Evolutionary conservation across 1,140 invertebrate species (phyloP).

Genomic region (Pogonus chalceus): DNA sequence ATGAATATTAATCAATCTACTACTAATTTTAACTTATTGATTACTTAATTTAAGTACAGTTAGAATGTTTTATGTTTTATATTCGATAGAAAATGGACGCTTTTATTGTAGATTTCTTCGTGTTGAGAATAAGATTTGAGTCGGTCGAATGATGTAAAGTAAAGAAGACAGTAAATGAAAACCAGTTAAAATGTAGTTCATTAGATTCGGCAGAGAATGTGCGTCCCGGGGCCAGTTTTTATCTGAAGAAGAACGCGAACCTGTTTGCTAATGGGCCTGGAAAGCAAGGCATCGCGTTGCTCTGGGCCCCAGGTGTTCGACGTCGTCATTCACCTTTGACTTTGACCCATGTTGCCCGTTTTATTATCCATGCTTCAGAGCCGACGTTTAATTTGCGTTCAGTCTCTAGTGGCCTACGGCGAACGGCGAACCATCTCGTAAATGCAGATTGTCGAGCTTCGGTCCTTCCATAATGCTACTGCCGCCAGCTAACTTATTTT

Average conservation of each 20-base stretch:
- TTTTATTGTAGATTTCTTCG: too few relatives aligned
- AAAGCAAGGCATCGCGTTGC: not conserved
- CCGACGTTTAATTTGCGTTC: constrained; percentile 4
- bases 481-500: too few relatives aligned
- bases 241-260: not conserved
- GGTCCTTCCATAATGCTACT: too few relatives aligned
- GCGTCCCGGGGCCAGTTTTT: constrained; percentile 1
- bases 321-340: constrained; percentile 5
- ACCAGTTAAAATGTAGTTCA: constrained; percentile 1
- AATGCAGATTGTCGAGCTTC: not conserved
- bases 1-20: too few relatives aligned
- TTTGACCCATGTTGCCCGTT: constrained; percentile 6
- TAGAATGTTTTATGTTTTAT: too few relatives aligned
- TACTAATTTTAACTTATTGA: too few relatives aligned
- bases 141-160: too few relatives aligned
- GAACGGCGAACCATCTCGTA: not conserved
- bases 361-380: not conserved
- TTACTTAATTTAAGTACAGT: too few relatives aligned
- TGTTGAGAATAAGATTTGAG: too few relatives aligned
- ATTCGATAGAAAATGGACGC: too few relatives aligned
- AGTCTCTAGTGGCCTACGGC: not conserved
- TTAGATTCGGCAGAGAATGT: constrained; percentile 3
- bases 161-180: not conserved
- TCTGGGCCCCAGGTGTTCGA: constrained; percentile 6
- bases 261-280: not conserved